phyloP scores from a whole-genome alignment of 2,113 vertebrate genomes.

The Gadus macrocephalus region DNA sequence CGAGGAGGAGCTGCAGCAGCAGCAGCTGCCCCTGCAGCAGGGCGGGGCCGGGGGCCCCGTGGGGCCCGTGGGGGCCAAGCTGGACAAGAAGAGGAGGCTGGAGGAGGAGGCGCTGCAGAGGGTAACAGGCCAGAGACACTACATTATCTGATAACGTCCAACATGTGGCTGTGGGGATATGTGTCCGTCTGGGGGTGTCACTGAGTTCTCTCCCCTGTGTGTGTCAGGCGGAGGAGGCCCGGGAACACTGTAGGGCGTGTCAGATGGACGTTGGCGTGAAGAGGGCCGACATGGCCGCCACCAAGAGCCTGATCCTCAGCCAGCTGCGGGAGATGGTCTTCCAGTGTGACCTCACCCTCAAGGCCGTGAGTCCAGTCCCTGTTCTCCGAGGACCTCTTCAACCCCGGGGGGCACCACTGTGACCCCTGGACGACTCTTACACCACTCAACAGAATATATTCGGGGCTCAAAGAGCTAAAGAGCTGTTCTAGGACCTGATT shows the following conservation, averaged over 20 bases:
- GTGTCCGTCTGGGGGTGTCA: not conserved
- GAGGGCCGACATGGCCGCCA: slow-evolving; percentile 79
- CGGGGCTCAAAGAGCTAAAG: no score
- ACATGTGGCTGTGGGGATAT: not conserved
- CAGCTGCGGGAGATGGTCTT: slow-evolving; percentile 91
- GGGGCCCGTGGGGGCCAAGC: slow-evolving; percentile 72
- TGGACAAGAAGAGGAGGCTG: slow-evolving; percentile 86
- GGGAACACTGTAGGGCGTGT: slow-evolving; percentile 85
- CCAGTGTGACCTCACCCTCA: slow-evolving; percentile 95
- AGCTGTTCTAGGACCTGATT: not conserved
- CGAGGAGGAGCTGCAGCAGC: slow-evolving; percentile 79
- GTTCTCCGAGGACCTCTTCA: not conserved
- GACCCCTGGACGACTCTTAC: not conserved
- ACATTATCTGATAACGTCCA: not conserved
- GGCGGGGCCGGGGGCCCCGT: slow-evolving; percentile 56
- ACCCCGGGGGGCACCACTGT: not conserved
- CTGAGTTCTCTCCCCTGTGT: not conserved
- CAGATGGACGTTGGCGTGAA: slow-evolving; percentile 83
- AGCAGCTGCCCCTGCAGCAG: not conserved
- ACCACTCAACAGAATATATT: not conserved
- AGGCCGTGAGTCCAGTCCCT: slow-evolving; percentile 79
- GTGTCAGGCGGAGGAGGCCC: slow-evolving; percentile 87
- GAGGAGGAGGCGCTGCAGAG: slow-evolving; percentile 94
- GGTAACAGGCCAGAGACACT: slow-evolving; percentile 59
- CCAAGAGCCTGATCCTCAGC: slow-evolving; percentile 86